phyloP scores from a whole-genome alignment of 2,113 vertebrate genomes.

The Tenrec ecaudatus region DNA sequence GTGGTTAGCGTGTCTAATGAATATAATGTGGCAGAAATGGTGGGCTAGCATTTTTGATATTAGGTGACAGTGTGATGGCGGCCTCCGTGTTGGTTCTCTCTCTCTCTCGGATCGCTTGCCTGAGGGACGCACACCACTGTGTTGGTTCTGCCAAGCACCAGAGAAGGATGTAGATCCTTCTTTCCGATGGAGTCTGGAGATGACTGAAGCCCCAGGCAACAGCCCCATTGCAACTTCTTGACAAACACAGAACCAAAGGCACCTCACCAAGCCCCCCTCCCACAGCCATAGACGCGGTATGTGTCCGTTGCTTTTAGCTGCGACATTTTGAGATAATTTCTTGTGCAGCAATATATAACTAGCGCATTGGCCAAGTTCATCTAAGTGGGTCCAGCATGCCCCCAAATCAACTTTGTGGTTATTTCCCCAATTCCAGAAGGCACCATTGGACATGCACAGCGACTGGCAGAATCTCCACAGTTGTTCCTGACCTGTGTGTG shows the following conservation, averaged over 20 bases:
- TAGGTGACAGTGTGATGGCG: neutral
- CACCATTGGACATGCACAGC: neutral
- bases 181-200: neutral
- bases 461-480: neutral
- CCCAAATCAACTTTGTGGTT: neutral
- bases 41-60: neutral
- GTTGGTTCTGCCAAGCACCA: neutral
- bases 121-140: neutral
- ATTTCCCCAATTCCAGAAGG: constrained; percentile 47
- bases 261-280: neutral
- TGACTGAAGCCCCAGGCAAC: neutral
- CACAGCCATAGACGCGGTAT: constrained; percentile 9
- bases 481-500: neutral
- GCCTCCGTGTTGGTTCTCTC: neutral
- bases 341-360: constrained; percentile 16
- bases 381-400: neutral
- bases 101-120: neutral
- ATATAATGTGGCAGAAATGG: constrained; percentile 4
- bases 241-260: neutral
- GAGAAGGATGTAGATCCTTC: neutral
- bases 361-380: neutral
- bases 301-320: neutral
- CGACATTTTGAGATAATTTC: constrained; percentile 40
- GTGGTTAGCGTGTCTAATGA: neutral
- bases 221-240: neutral